These are phyloP conservation scores for Athrips mouffetella DNA, from an alignment of 2,888 invertebrate genomes.

Conservation along the genomic window DNA sequence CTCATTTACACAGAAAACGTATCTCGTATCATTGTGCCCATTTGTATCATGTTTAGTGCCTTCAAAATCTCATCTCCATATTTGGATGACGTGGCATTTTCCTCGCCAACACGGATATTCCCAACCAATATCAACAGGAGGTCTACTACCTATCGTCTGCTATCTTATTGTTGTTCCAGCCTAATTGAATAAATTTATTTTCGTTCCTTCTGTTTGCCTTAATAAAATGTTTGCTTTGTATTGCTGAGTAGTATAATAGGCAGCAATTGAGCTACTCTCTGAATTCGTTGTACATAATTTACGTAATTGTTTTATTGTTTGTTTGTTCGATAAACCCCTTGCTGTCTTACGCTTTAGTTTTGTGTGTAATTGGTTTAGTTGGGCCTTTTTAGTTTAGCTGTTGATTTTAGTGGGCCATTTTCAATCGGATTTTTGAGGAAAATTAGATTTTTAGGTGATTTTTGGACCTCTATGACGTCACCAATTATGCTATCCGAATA, in stretches of 20 bases:
- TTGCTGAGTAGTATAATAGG: background rate
- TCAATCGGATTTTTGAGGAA: too few relatives aligned
- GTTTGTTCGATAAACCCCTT: background rate
- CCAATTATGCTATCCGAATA: too few relatives aligned
- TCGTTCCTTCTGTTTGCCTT: background rate
- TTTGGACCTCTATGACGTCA: too few relatives aligned
- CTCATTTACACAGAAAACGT: too few relatives aligned
- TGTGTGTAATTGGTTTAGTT: background rate
- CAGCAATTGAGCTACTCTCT: background rate
- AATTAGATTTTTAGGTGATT: too few relatives aligned
- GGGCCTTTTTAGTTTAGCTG: background rate
- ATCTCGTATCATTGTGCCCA: too few relatives aligned
- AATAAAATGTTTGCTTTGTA: conserved; percentile 1
- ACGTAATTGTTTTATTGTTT: conserved; percentile 2
- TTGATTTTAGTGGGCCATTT: too few relatives aligned
- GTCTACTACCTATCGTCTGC: background rate
- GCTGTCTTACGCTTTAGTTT: background rate
- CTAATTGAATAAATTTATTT: conserved; percentile 3
- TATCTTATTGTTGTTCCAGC: background rate
- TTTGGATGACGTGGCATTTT: background rate
- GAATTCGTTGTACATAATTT: background rate
- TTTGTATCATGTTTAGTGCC: background rate
- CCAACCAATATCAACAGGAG: background rate
- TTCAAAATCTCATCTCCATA: background rate
- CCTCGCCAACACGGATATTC: background rate